Percentiles rank a stretch among this genome's conserved stretches.
These are phyloP conservation scores for Charaxes varanes DNA, from an alignment of 1,140 invertebrate genomes.

Conservation along the genomic window DNA sequence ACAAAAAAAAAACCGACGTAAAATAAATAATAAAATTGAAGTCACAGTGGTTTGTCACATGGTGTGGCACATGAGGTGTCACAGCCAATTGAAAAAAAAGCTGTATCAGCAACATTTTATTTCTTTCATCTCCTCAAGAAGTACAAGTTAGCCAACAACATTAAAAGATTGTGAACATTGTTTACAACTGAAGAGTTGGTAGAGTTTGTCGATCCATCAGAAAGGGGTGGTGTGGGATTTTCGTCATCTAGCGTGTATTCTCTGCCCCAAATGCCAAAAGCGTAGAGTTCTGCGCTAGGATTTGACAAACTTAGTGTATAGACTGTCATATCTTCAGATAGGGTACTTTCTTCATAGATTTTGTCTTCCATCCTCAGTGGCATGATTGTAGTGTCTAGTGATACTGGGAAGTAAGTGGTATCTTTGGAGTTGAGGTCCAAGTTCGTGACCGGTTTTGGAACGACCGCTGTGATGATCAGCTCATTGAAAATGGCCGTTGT, in stretches of 20 bases:
- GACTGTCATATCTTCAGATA: constrained; percentile 11
- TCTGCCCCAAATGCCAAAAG: constrained; percentile 53
- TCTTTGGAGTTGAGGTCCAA: constrained; percentile 28
- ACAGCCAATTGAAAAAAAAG: too few relatives aligned
- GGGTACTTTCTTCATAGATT: constrained; percentile 19
- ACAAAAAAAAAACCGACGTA: too few relatives aligned
- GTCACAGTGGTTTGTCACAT: too few relatives aligned
- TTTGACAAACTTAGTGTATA: constrained; percentile 28
- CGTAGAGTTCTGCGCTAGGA: constrained; percentile 32
- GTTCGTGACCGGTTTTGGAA: constrained; percentile 33
- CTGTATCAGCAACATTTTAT: too few relatives aligned
- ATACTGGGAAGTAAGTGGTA: constrained; percentile 43
- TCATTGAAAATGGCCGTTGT: constrained; percentile 46
- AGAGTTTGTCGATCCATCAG: too few relatives aligned
- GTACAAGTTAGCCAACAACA: too few relatives aligned
- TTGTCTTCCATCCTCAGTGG: constrained; percentile 43
- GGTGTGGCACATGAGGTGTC: too few relatives aligned
- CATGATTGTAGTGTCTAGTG: constrained; percentile 42
- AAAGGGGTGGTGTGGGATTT: constrained; percentile 10
- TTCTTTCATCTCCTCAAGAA: too few relatives aligned
- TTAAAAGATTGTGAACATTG: too few relatives aligned
- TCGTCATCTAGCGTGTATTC: constrained; percentile 39
- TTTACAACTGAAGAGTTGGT: too few relatives aligned
- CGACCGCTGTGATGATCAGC: constrained; percentile 35
- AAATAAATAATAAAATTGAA: too few relatives aligned